Evolutionary conservation across 2,888 invertebrate species (phyloP).

Genomic region (Limnephilus auricula): DNA sequence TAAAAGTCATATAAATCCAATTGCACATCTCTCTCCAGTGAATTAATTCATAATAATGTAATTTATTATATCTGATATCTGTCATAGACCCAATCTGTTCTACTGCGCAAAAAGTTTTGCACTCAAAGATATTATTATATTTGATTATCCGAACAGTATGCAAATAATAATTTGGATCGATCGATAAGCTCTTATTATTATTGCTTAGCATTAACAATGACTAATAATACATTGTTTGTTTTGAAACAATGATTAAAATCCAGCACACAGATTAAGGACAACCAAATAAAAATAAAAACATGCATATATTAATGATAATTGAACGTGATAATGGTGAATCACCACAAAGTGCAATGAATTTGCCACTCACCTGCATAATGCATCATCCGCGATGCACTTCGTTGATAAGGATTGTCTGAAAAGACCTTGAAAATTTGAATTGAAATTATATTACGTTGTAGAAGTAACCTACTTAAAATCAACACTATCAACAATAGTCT

Average conservation of each 20-base stretch:
- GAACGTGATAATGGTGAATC: background rate
- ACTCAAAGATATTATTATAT: background rate
- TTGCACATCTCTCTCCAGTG: too few species aligned
- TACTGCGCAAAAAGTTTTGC: background rate
- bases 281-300: background rate
- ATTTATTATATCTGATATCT: background rate
- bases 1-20: background rate
- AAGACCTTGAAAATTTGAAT: background rate
- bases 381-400: background rate
- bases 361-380: background rate
- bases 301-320: background rate
- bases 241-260: background rate
- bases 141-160: background rate
- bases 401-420: background rate
- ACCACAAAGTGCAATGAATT: background rate
- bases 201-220: background rate
- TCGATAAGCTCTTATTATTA: background rate
- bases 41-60: background rate
- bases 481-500: background rate
- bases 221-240: background rate
- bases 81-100: background rate
- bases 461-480: background rate
- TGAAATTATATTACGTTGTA: background rate
- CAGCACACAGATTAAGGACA: background rate
- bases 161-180: background rate